phyloP scores from a whole-genome alignment of 1,140 invertebrate genomes.

The Orussus abietinus region DNA sequence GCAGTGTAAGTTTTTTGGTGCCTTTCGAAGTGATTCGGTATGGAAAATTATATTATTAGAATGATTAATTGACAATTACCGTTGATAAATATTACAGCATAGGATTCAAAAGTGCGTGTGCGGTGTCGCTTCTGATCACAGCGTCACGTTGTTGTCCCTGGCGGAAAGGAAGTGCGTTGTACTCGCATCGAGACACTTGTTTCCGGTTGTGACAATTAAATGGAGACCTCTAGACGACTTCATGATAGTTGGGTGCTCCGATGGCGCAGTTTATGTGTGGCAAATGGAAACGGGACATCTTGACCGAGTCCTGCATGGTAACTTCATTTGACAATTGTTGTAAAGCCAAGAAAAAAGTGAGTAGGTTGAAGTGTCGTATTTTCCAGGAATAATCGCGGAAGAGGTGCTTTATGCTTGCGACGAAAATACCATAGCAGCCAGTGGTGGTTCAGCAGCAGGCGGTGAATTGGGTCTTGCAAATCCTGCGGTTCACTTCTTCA shows the following conservation, averaged over 20 bases:
- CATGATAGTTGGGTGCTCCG: constrained; percentile 95
- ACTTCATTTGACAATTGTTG: constrained; percentile 13
- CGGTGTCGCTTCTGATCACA: constrained; percentile 96
- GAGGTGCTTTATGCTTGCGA: constrained; percentile 95
- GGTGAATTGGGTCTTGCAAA: constrained; percentile 79
- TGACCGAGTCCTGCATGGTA: constrained; percentile 89
- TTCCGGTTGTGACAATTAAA: constrained; percentile 93
- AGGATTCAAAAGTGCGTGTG: constrained; percentile 93
- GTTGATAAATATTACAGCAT: constrained; percentile 57
- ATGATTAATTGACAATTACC: constrained; percentile 10
- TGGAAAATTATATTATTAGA: constrained; percentile 18
- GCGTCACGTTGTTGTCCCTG: constrained; percentile 88
- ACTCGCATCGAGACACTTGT: constrained; percentile 91
- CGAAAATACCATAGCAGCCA: constrained; percentile 67
- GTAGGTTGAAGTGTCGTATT: constrained; percentile 10
- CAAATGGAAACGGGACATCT: constrained; percentile 99
- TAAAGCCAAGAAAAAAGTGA: no score
- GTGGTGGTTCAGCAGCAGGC: constrained; percentile 57
- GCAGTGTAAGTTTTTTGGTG: constrained; percentile 65
- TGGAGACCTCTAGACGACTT: constrained; percentile 98
- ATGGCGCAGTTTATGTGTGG: constrained; percentile 98
- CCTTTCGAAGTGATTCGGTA: constrained; percentile 13
- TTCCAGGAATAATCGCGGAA: constrained; percentile 83
- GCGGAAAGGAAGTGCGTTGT: constrained; percentile 94
- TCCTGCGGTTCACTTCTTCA: constrained; percentile 90